These are phyloP conservation scores for Anoncus sp. DNA, from an alignment of 2,888 invertebrate genomes.

Conservation along the genomic window DNA sequence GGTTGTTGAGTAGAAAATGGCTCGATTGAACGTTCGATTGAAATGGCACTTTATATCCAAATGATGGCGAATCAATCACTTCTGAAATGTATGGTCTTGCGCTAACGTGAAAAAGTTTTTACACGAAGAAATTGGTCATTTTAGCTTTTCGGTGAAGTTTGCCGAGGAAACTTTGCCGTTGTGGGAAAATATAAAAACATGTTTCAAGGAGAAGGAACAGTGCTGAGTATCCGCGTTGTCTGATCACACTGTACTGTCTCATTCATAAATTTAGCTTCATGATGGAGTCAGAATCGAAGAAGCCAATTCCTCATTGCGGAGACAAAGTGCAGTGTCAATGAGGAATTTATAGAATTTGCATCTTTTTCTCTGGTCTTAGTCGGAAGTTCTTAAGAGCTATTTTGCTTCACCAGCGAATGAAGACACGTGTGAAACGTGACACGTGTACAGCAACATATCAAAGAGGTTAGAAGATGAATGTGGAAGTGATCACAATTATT, in stretches of 20 bases:
- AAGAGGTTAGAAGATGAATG: slow-evolving; percentile 1
- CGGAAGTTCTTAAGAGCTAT: background rate
- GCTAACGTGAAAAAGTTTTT: background rate
- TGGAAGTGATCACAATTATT: slow-evolving; percentile 54
- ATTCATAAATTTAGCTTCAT: too few species aligned
- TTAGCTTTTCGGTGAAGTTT: too few species aligned
- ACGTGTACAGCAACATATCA: slow-evolving; percentile 7
- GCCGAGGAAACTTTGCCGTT: too few species aligned
- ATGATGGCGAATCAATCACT: too few species aligned
- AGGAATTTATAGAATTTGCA: background rate
- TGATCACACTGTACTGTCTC: too few species aligned
- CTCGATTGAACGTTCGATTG: background rate
- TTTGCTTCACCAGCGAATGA: background rate
- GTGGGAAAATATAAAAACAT: too few species aligned
- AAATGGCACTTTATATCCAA: too few species aligned
- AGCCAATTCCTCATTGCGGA: background rate
- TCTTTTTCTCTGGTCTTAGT: background rate
- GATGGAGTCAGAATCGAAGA: background rate
- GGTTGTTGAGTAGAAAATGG: background rate
- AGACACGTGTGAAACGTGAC: slow-evolving; percentile 16
- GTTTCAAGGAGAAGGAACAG: background rate
- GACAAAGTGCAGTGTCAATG: background rate
- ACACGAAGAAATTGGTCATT: background rate
- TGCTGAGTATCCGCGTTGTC: slow-evolving; percentile 2
- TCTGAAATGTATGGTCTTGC: too few species aligned